Evolutionary conservation across 2,797 vertebrate species (phyloP), one percentile per base, ranked within the genome.

Genomic region (Fratercula arctica): DNA sequence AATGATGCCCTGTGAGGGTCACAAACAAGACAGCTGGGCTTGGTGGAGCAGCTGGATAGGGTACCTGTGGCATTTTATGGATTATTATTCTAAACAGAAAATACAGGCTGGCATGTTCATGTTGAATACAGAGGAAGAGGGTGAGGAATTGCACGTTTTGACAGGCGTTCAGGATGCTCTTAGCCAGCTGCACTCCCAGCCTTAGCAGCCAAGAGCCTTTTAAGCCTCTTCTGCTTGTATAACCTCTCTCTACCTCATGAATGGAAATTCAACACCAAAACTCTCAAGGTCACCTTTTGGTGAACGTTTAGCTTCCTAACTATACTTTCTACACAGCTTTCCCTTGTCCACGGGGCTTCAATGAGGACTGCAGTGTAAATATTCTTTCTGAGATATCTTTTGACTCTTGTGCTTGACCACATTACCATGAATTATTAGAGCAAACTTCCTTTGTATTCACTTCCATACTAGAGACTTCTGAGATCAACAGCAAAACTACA

Each of bases 1-100:
- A 91, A 20, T 23, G 82, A 93, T 76, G 53, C 45, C 29, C 66
- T 39, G 33, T 18, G 46, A 81, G 77, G 61, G 79, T 70, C 87
- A 85, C 81, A 77, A 68, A 48, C 2, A 37, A 15, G 54, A 20
- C 1, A 50, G 54, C 85, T n/a, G 63, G 50, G 46, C 48, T 89
- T 0, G 0, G 54, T 0, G 0, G 66, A 46, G 53, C 0, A 0
- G 66, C 80, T 81, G 74, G 41, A 31, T 11, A 35, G 50, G 70
- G 56, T 15, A 56, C 43, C 74, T 60, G 37, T 11, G 35, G 21
- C 10, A 12, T 41, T 63, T 46, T 21, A 48, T 18, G 25, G 73
- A 6, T 63, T 67, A 11, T 57, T 70, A 10, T 19, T 85, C 25
- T 20, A 61, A 66, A 35, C 3, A 35, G 67, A 60, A 79, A 67